phyloP scores from a whole-genome alignment of 2,888 invertebrate genomes.

The Steromphala cineraria region DNA sequence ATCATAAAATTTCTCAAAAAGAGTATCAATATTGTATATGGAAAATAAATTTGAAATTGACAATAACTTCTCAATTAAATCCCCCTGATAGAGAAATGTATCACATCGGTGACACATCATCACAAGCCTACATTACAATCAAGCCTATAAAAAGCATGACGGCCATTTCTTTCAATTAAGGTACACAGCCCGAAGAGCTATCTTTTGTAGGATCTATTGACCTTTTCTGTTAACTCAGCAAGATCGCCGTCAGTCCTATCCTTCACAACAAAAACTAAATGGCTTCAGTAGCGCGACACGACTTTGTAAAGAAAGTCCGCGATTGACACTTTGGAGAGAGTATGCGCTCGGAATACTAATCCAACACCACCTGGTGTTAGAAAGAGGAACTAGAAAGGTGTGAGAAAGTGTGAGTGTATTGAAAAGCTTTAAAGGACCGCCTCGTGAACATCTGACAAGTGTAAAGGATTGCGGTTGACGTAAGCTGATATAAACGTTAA shows the following conservation, averaged over 20 bases:
- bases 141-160: too few relatives aligned
- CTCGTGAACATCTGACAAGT: background rate
- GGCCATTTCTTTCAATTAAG: too few relatives aligned
- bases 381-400: background rate
- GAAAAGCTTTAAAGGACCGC: background rate
- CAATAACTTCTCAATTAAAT: too few relatives aligned
- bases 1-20: too few relatives aligned
- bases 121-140: too few relatives aligned
- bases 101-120: too few relatives aligned
- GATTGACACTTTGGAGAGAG: background rate
- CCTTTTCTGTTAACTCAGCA: background rate
- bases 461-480: background rate
- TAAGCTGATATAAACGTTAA: background rate
- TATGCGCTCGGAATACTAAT: background rate
- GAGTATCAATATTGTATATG: too few relatives aligned
- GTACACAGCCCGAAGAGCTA: too few relatives aligned
- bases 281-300: background rate
- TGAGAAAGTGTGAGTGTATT: background rate
- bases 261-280: background rate
- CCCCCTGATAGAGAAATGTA: too few relatives aligned
- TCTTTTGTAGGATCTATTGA: background rate
- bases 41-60: too few relatives aligned
- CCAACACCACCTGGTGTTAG: constrained; percentile 9
- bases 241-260: background rate
- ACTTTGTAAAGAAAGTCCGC: background rate